These are phyloP conservation scores for Agapornis canus DNA, from an alignment of 2,797 vertebrate species.

Conservation along the genomic window DNA sequence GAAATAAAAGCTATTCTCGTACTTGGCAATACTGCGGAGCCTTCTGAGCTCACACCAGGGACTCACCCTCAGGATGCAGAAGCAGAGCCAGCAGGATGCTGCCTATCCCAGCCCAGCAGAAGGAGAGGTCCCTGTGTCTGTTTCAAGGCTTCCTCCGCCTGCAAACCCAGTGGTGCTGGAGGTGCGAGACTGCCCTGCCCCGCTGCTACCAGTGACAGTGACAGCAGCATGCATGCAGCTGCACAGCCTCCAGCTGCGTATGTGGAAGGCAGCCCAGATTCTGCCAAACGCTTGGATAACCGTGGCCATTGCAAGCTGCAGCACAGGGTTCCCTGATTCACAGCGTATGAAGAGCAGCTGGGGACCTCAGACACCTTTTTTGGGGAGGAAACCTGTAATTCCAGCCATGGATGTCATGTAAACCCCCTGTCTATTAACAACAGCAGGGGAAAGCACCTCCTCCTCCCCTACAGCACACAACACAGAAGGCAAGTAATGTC, in stretches of 20 bases:
- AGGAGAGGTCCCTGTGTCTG: rapidly evolving
- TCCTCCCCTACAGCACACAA: not conserved
- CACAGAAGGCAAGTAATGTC: too few species aligned
- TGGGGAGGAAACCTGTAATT: not conserved
- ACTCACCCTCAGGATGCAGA: not conserved
- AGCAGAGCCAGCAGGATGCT: not conserved
- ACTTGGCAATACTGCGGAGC: not conserved
- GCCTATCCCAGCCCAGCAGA: not conserved
- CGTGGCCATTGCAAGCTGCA: not conserved
- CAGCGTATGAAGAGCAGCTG: not conserved
- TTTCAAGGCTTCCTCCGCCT: not conserved
- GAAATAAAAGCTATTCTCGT: not conserved
- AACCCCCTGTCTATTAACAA: not conserved
- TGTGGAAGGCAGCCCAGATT: not conserved
- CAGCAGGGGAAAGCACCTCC: rapidly evolving
- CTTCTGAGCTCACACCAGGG: not conserved
- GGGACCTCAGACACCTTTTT: not conserved
- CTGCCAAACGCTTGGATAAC: not conserved
- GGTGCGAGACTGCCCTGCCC: not conserved
- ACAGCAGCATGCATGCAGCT: not conserved
- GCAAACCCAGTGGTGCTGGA: rapidly evolving
- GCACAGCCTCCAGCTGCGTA: rapidly evolving
- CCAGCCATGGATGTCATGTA: not conserved
- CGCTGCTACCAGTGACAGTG: not conserved
- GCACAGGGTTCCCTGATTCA: not conserved